Evolutionary conservation across 2,113 vertebrate genomes (phyloP).

Genomic region (Cettia cetti): DNA sequence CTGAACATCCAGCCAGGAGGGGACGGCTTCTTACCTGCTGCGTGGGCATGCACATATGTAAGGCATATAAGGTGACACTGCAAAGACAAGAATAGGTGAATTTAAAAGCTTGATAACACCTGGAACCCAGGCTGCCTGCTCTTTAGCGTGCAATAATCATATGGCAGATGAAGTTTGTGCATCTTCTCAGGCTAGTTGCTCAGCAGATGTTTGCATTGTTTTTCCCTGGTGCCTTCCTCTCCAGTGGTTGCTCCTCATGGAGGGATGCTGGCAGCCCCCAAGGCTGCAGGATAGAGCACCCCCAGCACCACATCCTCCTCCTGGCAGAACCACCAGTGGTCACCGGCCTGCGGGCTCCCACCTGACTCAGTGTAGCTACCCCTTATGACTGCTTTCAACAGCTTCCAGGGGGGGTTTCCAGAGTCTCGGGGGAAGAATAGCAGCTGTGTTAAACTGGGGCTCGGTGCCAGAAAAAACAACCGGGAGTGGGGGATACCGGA

Average conservation of each 20-base stretch:
- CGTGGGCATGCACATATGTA: fast-evolving
- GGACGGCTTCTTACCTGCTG: not conserved
- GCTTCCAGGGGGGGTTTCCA: not conserved
- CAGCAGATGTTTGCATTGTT: not conserved
- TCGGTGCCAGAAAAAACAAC: not conserved
- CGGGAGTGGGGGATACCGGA: fast-evolving
- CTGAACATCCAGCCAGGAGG: not conserved
- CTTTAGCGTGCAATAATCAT: fast-evolving
- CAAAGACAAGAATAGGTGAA: not conserved
- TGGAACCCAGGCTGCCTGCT: not conserved
- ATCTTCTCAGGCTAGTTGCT: not conserved
- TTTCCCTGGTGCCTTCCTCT: not conserved
- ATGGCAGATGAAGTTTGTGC: no score
- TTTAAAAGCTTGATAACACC: not conserved
- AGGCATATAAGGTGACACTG: not conserved
- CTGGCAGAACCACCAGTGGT: not conserved
- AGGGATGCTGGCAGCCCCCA: not conserved
- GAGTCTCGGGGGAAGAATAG: fast-evolving
- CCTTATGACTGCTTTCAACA: fast-evolving
- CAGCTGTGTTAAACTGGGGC: not conserved
- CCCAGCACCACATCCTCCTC: not conserved
- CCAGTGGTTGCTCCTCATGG: fast-evolving
- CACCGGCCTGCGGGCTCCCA: not conserved
- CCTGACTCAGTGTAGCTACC: fast-evolving
- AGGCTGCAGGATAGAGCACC: not conserved